Evolutionary conservation across 2,797 vertebrate species (phyloP).

Genomic region (Xenopus petersii): DNA sequence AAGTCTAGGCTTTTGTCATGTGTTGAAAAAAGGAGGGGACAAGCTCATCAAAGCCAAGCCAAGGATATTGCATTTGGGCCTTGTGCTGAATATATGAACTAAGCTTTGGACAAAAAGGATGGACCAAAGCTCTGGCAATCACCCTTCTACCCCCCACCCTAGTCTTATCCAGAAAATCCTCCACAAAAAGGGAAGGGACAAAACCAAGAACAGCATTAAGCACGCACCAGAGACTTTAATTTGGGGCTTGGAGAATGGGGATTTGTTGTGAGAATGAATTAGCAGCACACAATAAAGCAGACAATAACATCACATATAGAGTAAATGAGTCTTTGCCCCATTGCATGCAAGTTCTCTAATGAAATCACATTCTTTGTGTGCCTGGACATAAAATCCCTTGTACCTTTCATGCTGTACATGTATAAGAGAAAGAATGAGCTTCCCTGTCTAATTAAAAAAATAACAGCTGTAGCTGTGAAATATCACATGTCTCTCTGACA

Average conservation of each 20-base stretch:
- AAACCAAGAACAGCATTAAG: conserved; percentile 49
- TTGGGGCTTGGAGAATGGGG: conserved; percentile 43
- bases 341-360: conserved; percentile 12
- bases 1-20: conserved; percentile 42
- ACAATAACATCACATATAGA: conserved; percentile 39
- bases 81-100: conserved; percentile 57
- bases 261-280: conserved; percentile 46
- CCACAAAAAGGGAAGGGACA: conserved; percentile 40
- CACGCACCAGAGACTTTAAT: conserved; percentile 51
- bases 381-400: neutral
- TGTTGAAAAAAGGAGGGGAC: conserved; percentile 34
- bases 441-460: neutral
- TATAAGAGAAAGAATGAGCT: neutral
- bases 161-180: conserved; percentile 51
- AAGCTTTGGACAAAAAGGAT: conserved; percentile 55
- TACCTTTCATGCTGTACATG: neutral
- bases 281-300: conserved; percentile 37
- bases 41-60: conserved; percentile 59
- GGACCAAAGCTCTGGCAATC: conserved; percentile 41
- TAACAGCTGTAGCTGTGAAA: neutral
- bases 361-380: conserved; percentile 16
- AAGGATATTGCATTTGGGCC: conserved; percentile 52
- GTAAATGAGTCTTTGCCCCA: conserved; percentile 27
- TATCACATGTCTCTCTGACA: neutral
- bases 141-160: conserved; percentile 22